Percentiles rank a stretch among this genome's conserved stretches.
Conservation (phyloP, 2,113 vertebrate genomes). For the Numida meleagris region DNA sequence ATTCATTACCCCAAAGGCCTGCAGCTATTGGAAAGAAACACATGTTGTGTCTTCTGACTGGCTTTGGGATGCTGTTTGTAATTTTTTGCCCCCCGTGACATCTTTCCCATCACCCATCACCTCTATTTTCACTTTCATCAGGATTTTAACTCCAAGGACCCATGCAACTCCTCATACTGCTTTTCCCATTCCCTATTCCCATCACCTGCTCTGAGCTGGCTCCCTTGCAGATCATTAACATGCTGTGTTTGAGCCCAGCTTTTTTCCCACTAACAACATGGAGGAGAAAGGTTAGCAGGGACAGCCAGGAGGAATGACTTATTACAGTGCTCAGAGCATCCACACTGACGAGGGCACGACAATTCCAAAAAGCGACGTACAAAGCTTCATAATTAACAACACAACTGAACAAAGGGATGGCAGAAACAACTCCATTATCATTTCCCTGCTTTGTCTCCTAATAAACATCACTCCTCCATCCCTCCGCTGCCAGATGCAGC, state of each 20-base stretch:
- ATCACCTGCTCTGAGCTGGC: background rate
- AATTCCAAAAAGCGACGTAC: background rate
- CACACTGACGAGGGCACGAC: background rate
- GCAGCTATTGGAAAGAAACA: slow-evolving; percentile 16
- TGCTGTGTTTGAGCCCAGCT: background rate
- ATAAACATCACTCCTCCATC: background rate
- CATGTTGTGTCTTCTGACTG: background rate
- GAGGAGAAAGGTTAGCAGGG: slow-evolving; percentile 47
- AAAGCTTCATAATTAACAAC: slow-evolving; percentile 41
- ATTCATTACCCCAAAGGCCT: slow-evolving; percentile 45
- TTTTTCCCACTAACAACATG: background rate
- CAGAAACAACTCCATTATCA: slow-evolving; percentile 31
- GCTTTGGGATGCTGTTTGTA: background rate
- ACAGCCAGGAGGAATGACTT: slow-evolving; percentile 49
- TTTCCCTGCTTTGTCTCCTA: background rate
- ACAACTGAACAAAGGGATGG: slow-evolving; percentile 24
- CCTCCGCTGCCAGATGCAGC: background rate
- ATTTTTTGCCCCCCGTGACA: background rate
- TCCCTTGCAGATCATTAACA: slow-evolving; percentile 9
- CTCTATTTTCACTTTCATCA: background rate
- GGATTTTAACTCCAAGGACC: background rate
- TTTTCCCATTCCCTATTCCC: background rate
- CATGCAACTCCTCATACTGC: background rate
- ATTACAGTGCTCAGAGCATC: background rate
- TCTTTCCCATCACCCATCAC: background rate